Conservation (phyloP, 2,888 invertebrate genomes). For the Noctua janthina region DNA sequence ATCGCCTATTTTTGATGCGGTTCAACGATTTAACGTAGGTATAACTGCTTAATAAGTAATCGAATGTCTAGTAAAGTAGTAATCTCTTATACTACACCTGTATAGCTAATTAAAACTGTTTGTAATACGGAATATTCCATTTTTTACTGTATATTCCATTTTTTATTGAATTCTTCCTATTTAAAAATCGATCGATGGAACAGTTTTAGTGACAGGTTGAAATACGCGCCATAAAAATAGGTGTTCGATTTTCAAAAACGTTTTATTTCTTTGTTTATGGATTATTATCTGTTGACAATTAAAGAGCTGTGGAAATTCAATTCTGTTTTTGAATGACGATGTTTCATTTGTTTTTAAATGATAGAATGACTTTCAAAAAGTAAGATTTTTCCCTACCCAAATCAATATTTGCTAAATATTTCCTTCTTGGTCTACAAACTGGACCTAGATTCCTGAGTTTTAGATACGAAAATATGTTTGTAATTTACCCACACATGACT, state of each 20-base stretch:
- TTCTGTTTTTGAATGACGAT: slow-evolving; percentile 45
- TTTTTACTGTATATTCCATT: slow-evolving; percentile 23
- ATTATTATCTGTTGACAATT: slow-evolving; percentile 54
- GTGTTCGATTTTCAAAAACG: slow-evolving; percentile 50
- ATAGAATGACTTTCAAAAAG: neutral
- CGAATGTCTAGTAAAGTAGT: slow-evolving; percentile 44
- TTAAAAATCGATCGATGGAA: slow-evolving; percentile 65
- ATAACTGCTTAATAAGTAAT: slow-evolving; percentile 73
- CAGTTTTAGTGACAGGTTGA: slow-evolving; percentile 38
- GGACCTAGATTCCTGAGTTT: neutral
- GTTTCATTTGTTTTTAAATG: slow-evolving; percentile 5
- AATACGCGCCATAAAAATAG: slow-evolving; percentile 46
- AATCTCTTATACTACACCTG: slow-evolving; percentile 59
- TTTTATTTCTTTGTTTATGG: slow-evolving; percentile 42
- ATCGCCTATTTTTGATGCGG: slow-evolving; percentile 64
- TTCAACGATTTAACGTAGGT: slow-evolving; percentile 60
- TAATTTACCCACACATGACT: neutral
- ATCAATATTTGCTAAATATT: neutral
- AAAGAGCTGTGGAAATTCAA: slow-evolving; percentile 35
- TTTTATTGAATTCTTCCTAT: slow-evolving; percentile 49
- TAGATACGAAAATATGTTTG: neutral
- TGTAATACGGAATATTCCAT: slow-evolving; percentile 21
- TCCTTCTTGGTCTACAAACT: neutral
- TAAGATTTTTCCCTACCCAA: neutral
- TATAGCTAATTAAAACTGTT: slow-evolving; percentile 51